Conservation (phyloP, 1,140 invertebrate species). For the Procambarus virginalis region DNA sequence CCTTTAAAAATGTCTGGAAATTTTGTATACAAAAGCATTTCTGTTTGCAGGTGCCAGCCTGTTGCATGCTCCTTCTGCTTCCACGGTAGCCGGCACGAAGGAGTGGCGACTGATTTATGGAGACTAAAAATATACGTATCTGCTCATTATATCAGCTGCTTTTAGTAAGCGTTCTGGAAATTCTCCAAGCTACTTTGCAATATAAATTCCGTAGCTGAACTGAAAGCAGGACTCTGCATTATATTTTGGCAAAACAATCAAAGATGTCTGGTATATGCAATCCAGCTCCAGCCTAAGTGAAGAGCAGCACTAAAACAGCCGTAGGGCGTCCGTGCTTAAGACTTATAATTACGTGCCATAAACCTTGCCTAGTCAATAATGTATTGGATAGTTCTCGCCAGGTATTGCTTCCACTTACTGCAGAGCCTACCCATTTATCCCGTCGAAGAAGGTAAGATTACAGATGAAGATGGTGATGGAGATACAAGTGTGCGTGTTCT, state of each 20-base stretch:
- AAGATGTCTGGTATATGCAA: not conserved
- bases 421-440: not conserved
- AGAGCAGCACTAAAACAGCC: not conserved
- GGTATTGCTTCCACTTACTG: not conserved
- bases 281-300: not conserved
- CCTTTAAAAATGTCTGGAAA: no score
- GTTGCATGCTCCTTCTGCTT: no score
- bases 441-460: not conserved
- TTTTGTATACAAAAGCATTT: no score
- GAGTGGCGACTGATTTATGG: no score
- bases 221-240: not conserved
- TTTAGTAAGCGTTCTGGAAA: not conserved
- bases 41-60: no score
- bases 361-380: conserved; percentile 24
- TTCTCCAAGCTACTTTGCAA: not conserved
- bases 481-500: not conserved
- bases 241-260: not conserved
- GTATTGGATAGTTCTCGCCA: conserved; percentile 10
- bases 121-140: not conserved
- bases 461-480: not conserved
- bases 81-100: no score
- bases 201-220: not conserved
- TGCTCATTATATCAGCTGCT: not conserved
- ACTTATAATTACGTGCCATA: conserved; percentile 41
- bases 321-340: conserved; percentile 26